A percentile compares a stretch with the other conserved stretches of the same genome.
phyloP scores from a whole-genome alignment of 2,797 vertebrate genomes.

The Mastacembelus armatus region DNA sequence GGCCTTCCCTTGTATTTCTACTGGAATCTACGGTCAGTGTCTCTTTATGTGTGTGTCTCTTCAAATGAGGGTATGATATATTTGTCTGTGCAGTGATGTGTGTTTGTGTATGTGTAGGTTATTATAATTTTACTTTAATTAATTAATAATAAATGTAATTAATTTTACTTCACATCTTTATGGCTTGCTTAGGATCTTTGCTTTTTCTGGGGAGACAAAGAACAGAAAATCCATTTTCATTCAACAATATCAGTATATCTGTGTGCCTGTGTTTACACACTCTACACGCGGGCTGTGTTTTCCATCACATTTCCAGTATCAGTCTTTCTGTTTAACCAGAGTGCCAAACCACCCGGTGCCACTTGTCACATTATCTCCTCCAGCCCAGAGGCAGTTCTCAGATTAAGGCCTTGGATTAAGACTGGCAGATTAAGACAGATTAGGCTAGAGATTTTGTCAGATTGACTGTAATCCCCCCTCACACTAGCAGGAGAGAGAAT shows the following conservation, averaged over 20 bases:
- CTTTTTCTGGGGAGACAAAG: background rate
- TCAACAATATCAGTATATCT: background rate
- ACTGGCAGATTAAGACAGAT: slow-evolving; percentile 82
- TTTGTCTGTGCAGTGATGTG: slow-evolving; percentile 10
- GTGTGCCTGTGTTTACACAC: background rate
- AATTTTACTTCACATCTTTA: slow-evolving; percentile 17
- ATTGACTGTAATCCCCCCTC: slow-evolving; percentile 80
- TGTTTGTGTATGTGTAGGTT: slow-evolving; percentile 4
- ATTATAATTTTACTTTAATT: slow-evolving; percentile 10
- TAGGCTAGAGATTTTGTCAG: slow-evolving; percentile 81
- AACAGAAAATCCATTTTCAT: slow-evolving; percentile 4
- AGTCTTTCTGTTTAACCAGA: slow-evolving; percentile 44
- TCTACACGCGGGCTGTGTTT: slow-evolving; percentile 5
- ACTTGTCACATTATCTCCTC: slow-evolving; percentile 71
- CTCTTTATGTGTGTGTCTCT: slow-evolving; percentile 5
- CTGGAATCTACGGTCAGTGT: slow-evolving; percentile 85
- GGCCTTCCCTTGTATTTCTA: slow-evolving; percentile 88
- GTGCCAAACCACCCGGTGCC: slow-evolving; percentile 28
- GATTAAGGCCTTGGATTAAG: slow-evolving; percentile 81
- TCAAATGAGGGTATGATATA: slow-evolving; percentile 14
- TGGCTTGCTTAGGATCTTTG: slow-evolving; percentile 19
- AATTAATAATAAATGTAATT: too few relatives aligned
- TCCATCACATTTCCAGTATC: slow-evolving; percentile 43
- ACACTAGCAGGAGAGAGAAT: slow-evolving; percentile 54
- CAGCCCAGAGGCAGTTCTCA: slow-evolving; percentile 75